Evolutionary conservation across 2,797 vertebrate species (phyloP), one percentile per base, ranked within the genome.

Genomic region (Mormyrus hasselquistii): DNA sequence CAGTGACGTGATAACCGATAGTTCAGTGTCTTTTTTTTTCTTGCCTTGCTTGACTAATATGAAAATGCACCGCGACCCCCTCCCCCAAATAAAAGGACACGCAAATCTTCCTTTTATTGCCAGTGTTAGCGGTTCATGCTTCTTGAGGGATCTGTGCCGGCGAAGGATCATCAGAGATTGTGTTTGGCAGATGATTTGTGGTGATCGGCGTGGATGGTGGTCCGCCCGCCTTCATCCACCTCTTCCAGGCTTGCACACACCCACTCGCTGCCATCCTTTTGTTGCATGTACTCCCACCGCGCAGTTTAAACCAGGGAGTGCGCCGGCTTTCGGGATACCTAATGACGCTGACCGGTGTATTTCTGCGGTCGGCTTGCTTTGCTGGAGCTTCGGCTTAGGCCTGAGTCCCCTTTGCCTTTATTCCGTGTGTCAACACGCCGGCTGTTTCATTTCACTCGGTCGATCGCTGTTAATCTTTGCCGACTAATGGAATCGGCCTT

Each of bases 231-330:
- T 12, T 47, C 41, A 49, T 62, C 76, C 86, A 1, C 88, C 88
- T 79, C 83, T 83, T 79, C 89, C 79, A 5, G 91, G 87, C 89
- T 79, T 88, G 85, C 52, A 90, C 90, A 89, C 89, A 92, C 90
- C 88, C 89, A 90, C 87, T 7, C 59, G 9, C 87, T 76, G 69
- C 41, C 47, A 87, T 89, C 47, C 85, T 90, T 83, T 91, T 91
- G 62, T 92, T 90, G 62, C 22, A 90, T 4, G 38, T 34, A 82
- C 86, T n/a, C 85, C 62, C 69, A 34, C 85, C n/a, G 47, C 52
- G 22, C 19, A 25, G 76, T 55, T 41, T 53, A 49, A 73, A 12
- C 4, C 49, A 14, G 85, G 10, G 34, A 53, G 29, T 55, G 52
- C 25, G 52, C 41, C 25, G 50, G 5, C 9, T 86, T 38, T 55